Conservation (phyloP, 2,113 vertebrate genomes). For the Taurulus bubalis region DNA sequence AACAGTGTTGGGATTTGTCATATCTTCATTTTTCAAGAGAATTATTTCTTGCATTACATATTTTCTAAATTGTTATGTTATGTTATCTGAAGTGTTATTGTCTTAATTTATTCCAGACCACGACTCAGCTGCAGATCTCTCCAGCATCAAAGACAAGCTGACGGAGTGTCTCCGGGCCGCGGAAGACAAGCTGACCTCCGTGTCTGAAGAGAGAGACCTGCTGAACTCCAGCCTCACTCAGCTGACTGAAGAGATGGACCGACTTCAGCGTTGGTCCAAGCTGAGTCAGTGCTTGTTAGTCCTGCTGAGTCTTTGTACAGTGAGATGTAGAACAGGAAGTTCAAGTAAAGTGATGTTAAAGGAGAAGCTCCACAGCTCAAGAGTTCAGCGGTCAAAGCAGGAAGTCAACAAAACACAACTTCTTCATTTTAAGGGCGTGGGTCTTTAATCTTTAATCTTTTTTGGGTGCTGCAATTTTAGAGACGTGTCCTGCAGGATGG, state of each 20-base stretch:
- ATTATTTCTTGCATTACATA: too few relatives aligned
- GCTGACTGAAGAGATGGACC: constrained; percentile 2
- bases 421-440: not conserved
- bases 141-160: not conserved
- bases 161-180: too few relatives aligned
- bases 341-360: not conserved
- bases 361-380: not conserved
- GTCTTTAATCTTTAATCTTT: not conserved
- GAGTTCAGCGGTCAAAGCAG: not conserved
- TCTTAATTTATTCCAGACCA: not conserved
- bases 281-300: constrained; percentile 31
- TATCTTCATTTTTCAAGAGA: too few relatives aligned
- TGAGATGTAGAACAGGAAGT: too few relatives aligned
- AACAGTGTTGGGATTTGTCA: too few relatives aligned
- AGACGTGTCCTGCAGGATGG: constrained; percentile 47
- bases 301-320: not conserved
- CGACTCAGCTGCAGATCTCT: not conserved
- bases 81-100: too few relatives aligned
- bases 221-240: constrained; percentile 14
- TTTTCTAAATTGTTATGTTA: too few relatives aligned
- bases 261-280: not conserved
- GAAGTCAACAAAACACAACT: not conserved
- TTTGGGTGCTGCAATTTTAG: not conserved
- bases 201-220: constrained; percentile 32
- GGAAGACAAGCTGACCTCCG: too few relatives aligned